Evolutionary conservation across 2,797 vertebrate species (phyloP).

Genomic region (Pseudochirops cupreus): DNA sequence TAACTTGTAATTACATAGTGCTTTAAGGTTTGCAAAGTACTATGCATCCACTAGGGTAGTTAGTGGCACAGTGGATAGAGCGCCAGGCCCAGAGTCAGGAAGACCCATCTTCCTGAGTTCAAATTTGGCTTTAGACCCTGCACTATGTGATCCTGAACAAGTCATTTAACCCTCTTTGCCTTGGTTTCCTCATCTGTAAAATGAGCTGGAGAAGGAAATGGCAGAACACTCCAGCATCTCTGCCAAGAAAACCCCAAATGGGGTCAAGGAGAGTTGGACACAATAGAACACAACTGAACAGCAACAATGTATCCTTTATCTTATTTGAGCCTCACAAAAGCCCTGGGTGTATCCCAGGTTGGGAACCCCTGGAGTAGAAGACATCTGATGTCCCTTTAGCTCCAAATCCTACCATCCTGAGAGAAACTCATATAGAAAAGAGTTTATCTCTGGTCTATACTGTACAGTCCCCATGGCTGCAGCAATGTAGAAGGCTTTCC

Average conservation of each 20-base stretch:
- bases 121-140: neutral
- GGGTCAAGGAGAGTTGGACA: neutral
- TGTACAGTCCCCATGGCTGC: neutral
- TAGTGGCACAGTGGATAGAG: neutral
- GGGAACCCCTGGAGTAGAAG: neutral
- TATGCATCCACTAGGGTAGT: neutral
- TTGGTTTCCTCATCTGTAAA: neutral
- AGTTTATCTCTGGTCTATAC: neutral
- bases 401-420: neutral
- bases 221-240: neutral
- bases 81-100: too few relatives aligned
- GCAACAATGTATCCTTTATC: too few relatives aligned
- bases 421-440: neutral
- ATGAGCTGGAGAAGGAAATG: neutral
- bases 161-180: neutral
- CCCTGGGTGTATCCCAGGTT: too few relatives aligned
- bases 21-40: neutral
- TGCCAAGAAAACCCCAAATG: neutral
- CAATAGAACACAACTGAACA: neutral
- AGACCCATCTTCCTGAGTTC: neutral
- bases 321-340: too few relatives aligned
- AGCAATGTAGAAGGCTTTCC: neutral
- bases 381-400: neutral
- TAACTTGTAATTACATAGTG: neutral
- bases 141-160: neutral